phyloP scores from a whole-genome alignment of 2,113 vertebrate species.

The Neomonachus schauinslandi region DNA sequence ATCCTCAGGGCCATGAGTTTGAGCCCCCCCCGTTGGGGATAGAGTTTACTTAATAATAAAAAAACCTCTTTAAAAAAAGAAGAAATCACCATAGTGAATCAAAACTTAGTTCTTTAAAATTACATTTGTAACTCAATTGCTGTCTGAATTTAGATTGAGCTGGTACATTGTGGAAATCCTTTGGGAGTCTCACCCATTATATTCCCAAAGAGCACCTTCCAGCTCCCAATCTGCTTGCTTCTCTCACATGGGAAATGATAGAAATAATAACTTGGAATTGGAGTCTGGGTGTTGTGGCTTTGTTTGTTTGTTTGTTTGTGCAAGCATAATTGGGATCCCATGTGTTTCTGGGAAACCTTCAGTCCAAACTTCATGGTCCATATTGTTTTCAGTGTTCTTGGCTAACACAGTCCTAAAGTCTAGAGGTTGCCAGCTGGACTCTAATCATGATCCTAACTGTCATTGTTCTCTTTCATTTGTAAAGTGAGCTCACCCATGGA shows the following conservation, averaged over 20 bases:
- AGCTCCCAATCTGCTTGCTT: background rate
- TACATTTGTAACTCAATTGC: background rate
- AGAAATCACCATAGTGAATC: background rate
- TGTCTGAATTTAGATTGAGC: background rate
- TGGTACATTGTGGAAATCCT: background rate
- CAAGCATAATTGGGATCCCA: background rate
- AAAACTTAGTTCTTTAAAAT: background rate
- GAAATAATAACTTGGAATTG: background rate
- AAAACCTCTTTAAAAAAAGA: background rate
- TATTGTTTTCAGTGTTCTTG: background rate
- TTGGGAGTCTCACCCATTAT: background rate
- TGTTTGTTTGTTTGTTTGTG: background rate
- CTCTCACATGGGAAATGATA: background rate
- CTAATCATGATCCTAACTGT: background rate
- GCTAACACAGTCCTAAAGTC: background rate
- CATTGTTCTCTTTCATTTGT: constrained; percentile 76
- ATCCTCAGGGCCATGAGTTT: background rate
- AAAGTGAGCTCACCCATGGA: constrained; percentile 98
- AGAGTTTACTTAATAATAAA: background rate
- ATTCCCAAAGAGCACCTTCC: background rate
- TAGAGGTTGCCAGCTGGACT: background rate
- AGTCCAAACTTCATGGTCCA: background rate
- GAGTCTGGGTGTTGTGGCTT: background rate
- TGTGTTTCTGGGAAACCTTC: background rate
- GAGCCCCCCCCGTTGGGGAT: background rate